Base-by-base conservation (phyloP, 1,140 invertebrate species). In the Drosophila asahinai region DNA sequence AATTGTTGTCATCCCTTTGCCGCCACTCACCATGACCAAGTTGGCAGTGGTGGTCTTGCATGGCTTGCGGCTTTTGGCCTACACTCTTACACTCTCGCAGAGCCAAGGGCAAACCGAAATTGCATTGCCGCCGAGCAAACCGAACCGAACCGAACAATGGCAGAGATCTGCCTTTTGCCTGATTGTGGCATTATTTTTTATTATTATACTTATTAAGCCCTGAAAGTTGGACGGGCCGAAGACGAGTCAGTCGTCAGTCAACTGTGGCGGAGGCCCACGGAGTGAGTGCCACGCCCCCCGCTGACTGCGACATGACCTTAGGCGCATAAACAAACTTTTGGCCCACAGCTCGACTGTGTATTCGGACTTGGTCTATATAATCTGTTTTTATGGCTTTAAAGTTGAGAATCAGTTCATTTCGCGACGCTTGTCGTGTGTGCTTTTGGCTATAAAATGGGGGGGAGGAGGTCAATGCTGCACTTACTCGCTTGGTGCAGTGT, bases 301-400 rank as follows among this genome's bases (percentile, higher is more conserved):
- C 33, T 38, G 74, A 68, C 64, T 78, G 64, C 54, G 79, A 58
- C 75, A 76, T 89, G 86, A 90, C 84, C 84, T 89, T 90, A 84
- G 86, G 86, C 86, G 84, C 84, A 81, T 81, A 84, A 81, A 78
- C 86, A 84, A 90, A 79, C 78, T 79, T 84, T 73, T 72, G 68
- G 63, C 55, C 58, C 52, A 22, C 25, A 43, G n/a, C 27, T 38
- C 36, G 48, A 62, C 55, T 68, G 43, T 36, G 7, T n/a, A 5
- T 73, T 83, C 48, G 51, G 59, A 90, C 86, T 89, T 76, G 84
- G 65, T 87, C 73, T 63, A 68, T 52, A 48, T 40, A 22, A 38
- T 55, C 33, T n/a, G 42, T 49, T 81, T 87, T 80, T 75, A 87
- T 66, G 77, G 61, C 80, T 72, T 49, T 61, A 63, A 77, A 82